phyloP scores from a whole-genome alignment of 2,113 vertebrate species.

The Corythoichthys intestinalis region DNA sequence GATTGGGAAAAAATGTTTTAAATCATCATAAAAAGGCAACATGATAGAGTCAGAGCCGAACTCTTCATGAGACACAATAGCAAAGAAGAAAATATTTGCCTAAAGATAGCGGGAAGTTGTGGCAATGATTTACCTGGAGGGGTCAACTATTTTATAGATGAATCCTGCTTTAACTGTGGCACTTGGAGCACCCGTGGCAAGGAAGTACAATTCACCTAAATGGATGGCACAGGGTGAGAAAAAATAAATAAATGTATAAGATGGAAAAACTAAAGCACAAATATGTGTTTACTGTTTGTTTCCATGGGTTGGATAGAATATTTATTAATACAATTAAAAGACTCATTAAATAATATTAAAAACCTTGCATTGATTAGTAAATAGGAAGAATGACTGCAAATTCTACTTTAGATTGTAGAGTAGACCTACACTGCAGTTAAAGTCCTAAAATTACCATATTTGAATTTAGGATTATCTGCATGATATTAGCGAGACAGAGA shows the following conservation, averaged over 20 bases:
- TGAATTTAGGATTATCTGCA: background rate
- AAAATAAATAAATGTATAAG: background rate
- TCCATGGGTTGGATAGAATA: background rate
- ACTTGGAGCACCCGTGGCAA: slow-evolving; percentile 72
- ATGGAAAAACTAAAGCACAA: background rate
- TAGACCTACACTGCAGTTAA: background rate
- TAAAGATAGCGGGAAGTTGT: background rate
- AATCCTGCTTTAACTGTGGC: slow-evolving; percentile 68
- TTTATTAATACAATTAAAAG: background rate
- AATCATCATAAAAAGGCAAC: background rate
- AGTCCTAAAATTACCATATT: background rate
- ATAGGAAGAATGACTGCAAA: background rate
- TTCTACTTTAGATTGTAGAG: background rate
- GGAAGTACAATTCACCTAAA: slow-evolving; percentile 77
- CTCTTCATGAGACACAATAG: background rate
- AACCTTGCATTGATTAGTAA: background rate
- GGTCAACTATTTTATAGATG: slow-evolving; percentile 78
- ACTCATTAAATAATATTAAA: background rate
- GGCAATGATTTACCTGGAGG: slow-evolving; percentile 66
- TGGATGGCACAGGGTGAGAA: slow-evolving; percentile 1
- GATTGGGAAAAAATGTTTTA: background rate
- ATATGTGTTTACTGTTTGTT: background rate
- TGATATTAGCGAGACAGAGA: background rate
- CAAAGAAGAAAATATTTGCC: background rate
- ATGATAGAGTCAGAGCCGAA: background rate